Evolutionary conservation across 2,797 vertebrate genomes (phyloP), one percentile per base, ranked within the genome.

Genomic region (Poeciliopsis gracilis): DNA sequence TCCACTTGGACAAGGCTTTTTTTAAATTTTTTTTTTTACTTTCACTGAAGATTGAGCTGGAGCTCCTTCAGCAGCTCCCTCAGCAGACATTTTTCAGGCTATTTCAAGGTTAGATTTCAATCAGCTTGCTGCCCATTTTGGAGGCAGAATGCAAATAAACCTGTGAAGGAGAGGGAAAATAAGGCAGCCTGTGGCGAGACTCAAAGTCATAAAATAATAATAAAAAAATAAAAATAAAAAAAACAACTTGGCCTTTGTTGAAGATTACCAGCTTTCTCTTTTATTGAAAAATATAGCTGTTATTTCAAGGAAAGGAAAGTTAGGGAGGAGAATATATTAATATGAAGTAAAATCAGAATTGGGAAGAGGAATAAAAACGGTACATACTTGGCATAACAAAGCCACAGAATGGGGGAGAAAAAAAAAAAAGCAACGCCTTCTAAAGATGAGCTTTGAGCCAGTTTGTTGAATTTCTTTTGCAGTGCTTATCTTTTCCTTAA

Each of bases 201-300:
- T 69, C 38, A 72, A 23, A 80, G 15, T 77, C 1, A 20, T 72
- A 53, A 30, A 82, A 36, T 28, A 38, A 38, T 38, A 38, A 38
- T 5, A 38, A 38, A 41, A 41, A 41, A 41, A 41, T n/a, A 41
- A 83, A 23, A 12, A 12, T 11, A 45, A 5, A n/a, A 84, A 77
- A 80, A 30, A 59, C 10, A 10, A 28, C 30, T 16, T 46, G 80
- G 79, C n/a, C 84, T 2, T 16, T 10, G 66, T 83, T 89, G 82
- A 91, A 92, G 90, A 93, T 95, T 88, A 91, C 87, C 92, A 94
- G 88, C 90, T 93, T 93, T 94, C 81, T 91, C 86, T 94, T 95
- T 95, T 95, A 95, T 96, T 96, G 91, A 95, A 95, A 96, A 96
- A 96, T 95, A 95, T 90, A 95, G 87, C 86, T 81, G 92, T 95